Evolutionary conservation across 2,888 invertebrate species (phyloP), one percentile per base, ranked within the genome.

Genomic region (Masnerella sp.): DNA sequence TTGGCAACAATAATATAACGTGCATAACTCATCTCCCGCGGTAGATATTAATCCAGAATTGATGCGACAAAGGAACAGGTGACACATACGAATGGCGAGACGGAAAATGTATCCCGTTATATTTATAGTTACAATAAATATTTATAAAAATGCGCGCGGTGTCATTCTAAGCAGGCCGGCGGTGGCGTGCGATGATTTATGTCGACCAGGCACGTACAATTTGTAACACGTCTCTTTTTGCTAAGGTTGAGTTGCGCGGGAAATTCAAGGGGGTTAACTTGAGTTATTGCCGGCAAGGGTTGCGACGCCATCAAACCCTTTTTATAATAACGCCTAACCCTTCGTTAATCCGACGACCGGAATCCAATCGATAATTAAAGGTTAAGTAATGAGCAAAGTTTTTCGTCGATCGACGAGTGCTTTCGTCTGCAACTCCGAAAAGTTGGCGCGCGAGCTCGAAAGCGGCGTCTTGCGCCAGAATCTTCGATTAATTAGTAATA

Each of bases 171-270:
- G 54, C 40, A 56, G 28, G 14, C 17, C 25, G 22, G 42, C 8
- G 52, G 4, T 25, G 54, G 36, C 15, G 43, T 9, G 49, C 14
- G 52, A 84, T 85, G 85, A 85, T 85, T 84, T 84, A 84, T 85
- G 79, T 80, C 78, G 77, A 78, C 79, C 75, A 74, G 78, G 77
- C 81, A 78, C 79, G 80, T 82, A 81, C 82, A 83, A 85, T 84
- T 85, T 84, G 85, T 84, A 85, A 81, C 81, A 76, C 79, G 83
- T 83, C 84, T 82, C 81, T 85, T 85, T 84, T 84, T 85, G 78
- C 80, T 74, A 76, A 68, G 74, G 75, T 75, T 40, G 52, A 67
- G 54, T 47, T 28, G 42, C 36, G 47, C 40, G n/a, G 34, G 45
- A 59, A 45, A 76, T 74, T 73, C 75, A 74, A 75, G 74, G 77